These are phyloP conservation scores for Volucella bombylans DNA, from an alignment of 2,888 invertebrate species.

Conservation along the genomic window DNA sequence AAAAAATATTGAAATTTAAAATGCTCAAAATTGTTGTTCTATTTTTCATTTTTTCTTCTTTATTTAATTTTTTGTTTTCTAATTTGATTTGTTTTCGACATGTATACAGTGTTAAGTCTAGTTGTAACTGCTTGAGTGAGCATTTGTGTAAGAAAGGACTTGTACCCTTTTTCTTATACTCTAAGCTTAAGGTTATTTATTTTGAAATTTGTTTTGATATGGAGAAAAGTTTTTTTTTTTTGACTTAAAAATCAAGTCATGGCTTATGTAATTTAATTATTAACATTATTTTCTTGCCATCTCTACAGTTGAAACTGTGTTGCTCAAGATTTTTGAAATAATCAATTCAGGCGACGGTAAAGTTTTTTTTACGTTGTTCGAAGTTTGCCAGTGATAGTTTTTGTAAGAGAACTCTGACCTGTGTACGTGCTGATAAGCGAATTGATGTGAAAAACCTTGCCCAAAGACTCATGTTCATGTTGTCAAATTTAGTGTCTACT, in stretches of 20 bases:
- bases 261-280: neutral
- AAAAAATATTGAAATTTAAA: constrained; percentile 32
- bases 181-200: constrained; percentile 41
- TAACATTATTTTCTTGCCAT: constrained; percentile 37
- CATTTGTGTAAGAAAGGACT: constrained; percentile 5
- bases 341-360: too few species aligned
- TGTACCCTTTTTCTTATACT: constrained; percentile 29
- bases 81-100: constrained; percentile 58
- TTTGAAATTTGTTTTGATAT: constrained; percentile 23
- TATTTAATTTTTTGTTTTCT: constrained; percentile 16
- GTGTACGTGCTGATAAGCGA: too few species aligned
- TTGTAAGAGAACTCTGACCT: too few species aligned
- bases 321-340: neutral
- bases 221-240: neutral
- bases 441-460: too few species aligned
- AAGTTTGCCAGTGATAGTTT: too few species aligned
- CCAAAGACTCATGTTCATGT: too few species aligned
- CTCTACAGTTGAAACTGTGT: neutral
- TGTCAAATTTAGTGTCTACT: too few species aligned
- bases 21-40: constrained; percentile 70
- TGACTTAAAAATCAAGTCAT: neutral
- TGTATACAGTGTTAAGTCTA: constrained; percentile 53
- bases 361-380: too few species aligned
- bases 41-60: constrained; percentile 17
- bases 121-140: constrained; percentile 25